Base-by-base conservation (phyloP, 2,797 vertebrate genomes). In the Selene dorsalis region DNA sequence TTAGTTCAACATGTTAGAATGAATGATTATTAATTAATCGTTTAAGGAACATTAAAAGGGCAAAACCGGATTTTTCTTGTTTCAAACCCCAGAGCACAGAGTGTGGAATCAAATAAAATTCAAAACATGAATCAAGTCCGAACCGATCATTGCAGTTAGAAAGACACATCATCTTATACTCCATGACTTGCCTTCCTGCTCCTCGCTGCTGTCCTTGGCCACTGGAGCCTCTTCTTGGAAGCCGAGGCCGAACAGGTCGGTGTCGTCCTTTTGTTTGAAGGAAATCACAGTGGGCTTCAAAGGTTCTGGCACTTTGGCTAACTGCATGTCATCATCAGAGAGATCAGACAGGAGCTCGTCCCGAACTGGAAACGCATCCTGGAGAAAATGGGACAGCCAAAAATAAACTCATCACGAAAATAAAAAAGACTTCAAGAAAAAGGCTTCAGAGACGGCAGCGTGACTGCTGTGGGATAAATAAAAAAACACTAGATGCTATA, bases 221-320 rank as follows among this genome's bases (percentile, higher is more conserved):
- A 92, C 93, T 1, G 79, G 64, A 38, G 88, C 89, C 0, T 95
- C 85, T 64, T 96, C 96, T 47, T 94, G 95, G 67, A 96, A 79
- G 75, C 97, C 97, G 38, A 99, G 90, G 45, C 97, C 97, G 1
- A 99, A 99, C 73, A 99, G 96, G 84, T 99, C 98, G 0, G 93
- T 68, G 1, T 96, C 93, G 0, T 96, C 93, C 88, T 96, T 96
- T 84, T 89, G 87, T 82, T 95, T 97, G 79, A 97, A 97, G 87
- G 96, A 92, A 48, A 93, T 91, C 16, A 87, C 45, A 0, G 91
- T 80, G 57, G 95, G 89, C 84, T 95, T 96, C 64, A 93, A 61
- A 0, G 93, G 89, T 0, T 92, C 94, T 0, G 92, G 63, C 3
- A 82, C 90, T 73, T 85, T 94, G 65, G 90, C 77, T 2, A 93